Conservation (phyloP, 2,888 invertebrate genomes). For the Perdita meconis region DNA sequence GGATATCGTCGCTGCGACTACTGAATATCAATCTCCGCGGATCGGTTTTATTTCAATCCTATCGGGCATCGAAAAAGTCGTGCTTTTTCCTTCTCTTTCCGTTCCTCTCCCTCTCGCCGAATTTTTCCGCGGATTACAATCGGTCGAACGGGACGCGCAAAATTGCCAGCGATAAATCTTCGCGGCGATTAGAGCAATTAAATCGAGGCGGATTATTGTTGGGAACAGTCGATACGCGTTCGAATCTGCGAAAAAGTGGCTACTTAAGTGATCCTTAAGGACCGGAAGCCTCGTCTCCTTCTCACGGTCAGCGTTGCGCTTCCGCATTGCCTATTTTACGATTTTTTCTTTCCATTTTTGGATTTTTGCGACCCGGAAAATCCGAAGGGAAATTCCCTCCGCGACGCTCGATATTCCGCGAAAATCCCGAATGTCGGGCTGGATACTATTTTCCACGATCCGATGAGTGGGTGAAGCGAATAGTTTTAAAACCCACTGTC, state of each 20-base stretch:
- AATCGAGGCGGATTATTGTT: background rate
- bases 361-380: background rate
- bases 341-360: background rate
- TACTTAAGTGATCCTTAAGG: slow-evolving; percentile 9
- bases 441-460: slow-evolving; percentile 28
- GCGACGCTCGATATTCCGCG: slow-evolving; percentile 16
- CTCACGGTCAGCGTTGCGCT: background rate
- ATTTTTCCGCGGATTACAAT: background rate
- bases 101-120: too few relatives aligned
- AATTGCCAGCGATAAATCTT: slow-evolving; percentile 15
- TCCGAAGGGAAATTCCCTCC: slow-evolving; percentile 1
- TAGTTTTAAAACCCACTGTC: slow-evolving; percentile 12
- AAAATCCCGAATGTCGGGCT: slow-evolving; percentile 4
- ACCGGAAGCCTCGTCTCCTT: background rate
- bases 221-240: slow-evolving; percentile 7
- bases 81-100: background rate
- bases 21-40: slow-evolving; percentile 18
- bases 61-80: background rate
- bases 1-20: background rate
- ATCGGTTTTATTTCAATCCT: slow-evolving; percentile 35
- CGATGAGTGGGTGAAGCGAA: slow-evolving; percentile 8
- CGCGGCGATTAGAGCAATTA: slow-evolving; percentile 31
- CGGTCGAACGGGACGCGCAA: background rate
- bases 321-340: background rate
- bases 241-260: background rate